These are phyloP conservation scores for Rutilus rutilus DNA, from an alignment of 2,113 vertebrate genomes.

Conservation along the genomic window DNA sequence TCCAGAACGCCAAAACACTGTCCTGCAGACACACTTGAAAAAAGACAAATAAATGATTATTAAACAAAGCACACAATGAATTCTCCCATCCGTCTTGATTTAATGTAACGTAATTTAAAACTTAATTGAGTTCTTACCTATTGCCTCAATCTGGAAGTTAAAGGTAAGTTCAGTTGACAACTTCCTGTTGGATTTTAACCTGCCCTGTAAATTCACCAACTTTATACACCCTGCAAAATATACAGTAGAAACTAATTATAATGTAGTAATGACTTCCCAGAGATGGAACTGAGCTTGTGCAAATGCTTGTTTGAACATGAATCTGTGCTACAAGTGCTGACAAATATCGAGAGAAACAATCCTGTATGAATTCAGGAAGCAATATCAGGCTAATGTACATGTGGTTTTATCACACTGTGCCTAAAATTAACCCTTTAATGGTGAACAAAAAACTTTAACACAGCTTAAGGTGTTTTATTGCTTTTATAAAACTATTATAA, in stretches of 20 bases:
- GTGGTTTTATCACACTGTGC: background rate
- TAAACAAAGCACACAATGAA: background rate
- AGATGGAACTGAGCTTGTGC: background rate
- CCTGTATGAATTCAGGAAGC: background rate
- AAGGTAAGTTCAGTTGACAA: conserved; percentile 96
- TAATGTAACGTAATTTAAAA: background rate
- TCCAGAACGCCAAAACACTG: conserved; percentile 97
- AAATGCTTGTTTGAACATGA: conserved; percentile 24
- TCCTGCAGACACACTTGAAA: conserved; percentile 95
- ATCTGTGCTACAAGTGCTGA: background rate
- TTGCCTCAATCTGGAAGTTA: conserved; percentile 97
- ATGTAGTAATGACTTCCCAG: background rate
- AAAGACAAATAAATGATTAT: conserved; percentile 1
- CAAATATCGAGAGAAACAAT: background rate
- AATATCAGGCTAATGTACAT: no score
- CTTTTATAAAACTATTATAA: background rate
- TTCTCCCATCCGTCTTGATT: background rate
- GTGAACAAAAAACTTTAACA: background rate
- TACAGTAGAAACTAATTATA: background rate
- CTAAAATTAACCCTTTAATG: background rate
- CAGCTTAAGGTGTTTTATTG: background rate
- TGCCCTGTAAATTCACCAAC: conserved; percentile 95
- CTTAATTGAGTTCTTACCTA: conserved; percentile 82
- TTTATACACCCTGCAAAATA: conserved; percentile 89
- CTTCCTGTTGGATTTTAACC: conserved; percentile 95